Base-by-base conservation (phyloP, 2,888 invertebrate species). In the Scaptomyza reducta region DNA sequence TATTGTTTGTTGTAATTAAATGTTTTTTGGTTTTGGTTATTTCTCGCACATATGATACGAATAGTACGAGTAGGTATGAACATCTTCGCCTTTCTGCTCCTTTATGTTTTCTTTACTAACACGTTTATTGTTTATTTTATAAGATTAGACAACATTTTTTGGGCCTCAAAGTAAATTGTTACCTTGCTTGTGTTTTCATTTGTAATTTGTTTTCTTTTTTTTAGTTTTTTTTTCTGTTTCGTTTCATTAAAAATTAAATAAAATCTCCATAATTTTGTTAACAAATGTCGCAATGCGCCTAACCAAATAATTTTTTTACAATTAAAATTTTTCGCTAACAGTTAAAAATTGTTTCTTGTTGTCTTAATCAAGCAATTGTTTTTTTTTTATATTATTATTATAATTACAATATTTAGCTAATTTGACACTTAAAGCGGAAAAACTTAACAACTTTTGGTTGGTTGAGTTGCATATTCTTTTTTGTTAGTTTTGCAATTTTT, bases 401-500 rank as follows among this genome's bases (percentile, higher is more conserved):
- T 79, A 81, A 87, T 79, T 74, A 86, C 79, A 83, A 79, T 83
- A 70, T 71, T 85, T 85, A 84, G 88, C 88, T 85, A 85, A 84
- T 88, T 85, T 85, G 85, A 85, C 85, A 85, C 84, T 83, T 79
- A 89, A 88, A 85, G 85, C 85, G 87, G 88, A 88, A 88, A 77
- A 85, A 88, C 88, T 89, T 89, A 88, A 89, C 89, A 89, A 88
- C 81, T 79, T 77, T 66, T 65, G 54, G 61, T 72, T 61, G 71
- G 70, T 71, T 60, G 70, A 73, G 74, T 83, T 87, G 76, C 72
- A 63, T 22, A 60, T 65, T 53, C 57, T 46, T 61, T 41, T 55
- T 59, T 57, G 54, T 74, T 73, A 61, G 14, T 75, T 77, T 49
- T 55, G 70, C 66, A 62, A 74, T 84, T n/a, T 10, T 35, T 38